Evolutionary conservation across 2,888 invertebrate species (phyloP).

Genomic region (Drosophila paramelanica): DNA sequence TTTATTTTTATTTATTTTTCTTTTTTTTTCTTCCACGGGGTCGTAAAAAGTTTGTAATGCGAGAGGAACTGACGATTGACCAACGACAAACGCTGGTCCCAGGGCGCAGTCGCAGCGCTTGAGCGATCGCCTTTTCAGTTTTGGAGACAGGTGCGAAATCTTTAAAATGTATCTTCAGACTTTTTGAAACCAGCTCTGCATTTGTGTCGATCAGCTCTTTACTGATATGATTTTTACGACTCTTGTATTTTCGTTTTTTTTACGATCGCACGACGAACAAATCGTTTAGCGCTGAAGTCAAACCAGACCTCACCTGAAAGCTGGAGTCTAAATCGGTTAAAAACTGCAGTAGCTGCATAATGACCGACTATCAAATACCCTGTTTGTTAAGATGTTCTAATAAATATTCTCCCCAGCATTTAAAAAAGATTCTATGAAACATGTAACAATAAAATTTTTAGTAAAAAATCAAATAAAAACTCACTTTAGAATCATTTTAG

Average conservation of each 20-base stretch:
- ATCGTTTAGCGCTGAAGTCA: slow-evolving; percentile 67
- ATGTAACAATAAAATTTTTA: no score
- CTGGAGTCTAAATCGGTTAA: not conserved
- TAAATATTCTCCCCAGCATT: no score
- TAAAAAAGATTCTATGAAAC: no score
- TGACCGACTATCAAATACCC: slow-evolving; percentile 26
- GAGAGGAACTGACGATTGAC: slow-evolving; percentile 41
- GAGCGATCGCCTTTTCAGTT: slow-evolving; percentile 37
- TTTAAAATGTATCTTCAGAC: slow-evolving; percentile 21
- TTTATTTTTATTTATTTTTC: not conserved
- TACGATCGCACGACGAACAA: slow-evolving; percentile 70
- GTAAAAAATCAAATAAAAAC: no score
- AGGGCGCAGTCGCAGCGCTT: slow-evolving; percentile 9
- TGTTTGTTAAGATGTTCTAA: not conserved
- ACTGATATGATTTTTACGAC: slow-evolving; percentile 72
- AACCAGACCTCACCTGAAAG: slow-evolving; percentile 27
- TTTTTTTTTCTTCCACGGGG: slow-evolving; percentile 10
- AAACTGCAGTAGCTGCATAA: not conserved
- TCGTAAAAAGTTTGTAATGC: slow-evolving; percentile 50
- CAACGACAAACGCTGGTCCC: slow-evolving; percentile 22
- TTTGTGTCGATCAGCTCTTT: slow-evolving; percentile 44
- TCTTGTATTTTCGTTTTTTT: slow-evolving; percentile 62
- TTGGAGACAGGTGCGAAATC: slow-evolving; percentile 68
- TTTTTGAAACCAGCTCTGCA: slow-evolving; percentile 50
- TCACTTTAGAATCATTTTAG: no score